Conservation (phyloP, 2,888 invertebrate genomes). For the Carcina quercana region DNA sequence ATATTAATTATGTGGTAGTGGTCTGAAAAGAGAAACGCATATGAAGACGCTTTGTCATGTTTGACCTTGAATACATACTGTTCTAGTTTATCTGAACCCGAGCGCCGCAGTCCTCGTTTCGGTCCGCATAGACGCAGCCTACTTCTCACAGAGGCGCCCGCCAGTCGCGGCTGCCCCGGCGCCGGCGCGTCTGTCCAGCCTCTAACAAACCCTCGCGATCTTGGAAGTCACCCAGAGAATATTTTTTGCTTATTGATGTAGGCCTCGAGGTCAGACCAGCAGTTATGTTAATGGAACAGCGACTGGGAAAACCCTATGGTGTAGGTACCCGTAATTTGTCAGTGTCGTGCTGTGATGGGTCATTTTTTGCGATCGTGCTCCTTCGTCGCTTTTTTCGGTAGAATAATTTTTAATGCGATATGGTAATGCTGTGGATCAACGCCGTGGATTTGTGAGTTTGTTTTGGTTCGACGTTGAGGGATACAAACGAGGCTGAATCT, state of each 20-base stretch:
- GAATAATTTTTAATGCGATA: no score
- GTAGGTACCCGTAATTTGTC: constrained; percentile 57
- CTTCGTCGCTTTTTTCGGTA: neutral
- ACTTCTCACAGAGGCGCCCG: constrained; percentile 41
- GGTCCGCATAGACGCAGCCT: constrained; percentile 9
- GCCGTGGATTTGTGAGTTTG: no score
- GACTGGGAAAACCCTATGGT: constrained; percentile 55
- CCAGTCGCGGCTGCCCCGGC: constrained; percentile 40
- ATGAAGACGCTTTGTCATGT: no score
- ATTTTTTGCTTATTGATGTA: constrained; percentile 62
- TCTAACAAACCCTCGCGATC: no score
- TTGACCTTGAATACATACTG: no score
- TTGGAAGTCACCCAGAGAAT: constrained; percentile 65
- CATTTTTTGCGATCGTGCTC: constrained; percentile 39
- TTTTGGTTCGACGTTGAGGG: no score
- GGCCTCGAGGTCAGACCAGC: constrained; percentile 58
- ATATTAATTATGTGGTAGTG: no score
- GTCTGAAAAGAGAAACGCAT: no score
- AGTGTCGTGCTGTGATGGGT: constrained; percentile 44
- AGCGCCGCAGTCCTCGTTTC: neutral
- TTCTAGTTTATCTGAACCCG: neutral
- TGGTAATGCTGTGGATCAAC: no score
- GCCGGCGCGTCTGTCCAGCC: constrained; percentile 64
- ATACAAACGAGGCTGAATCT: no score
- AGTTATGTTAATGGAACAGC: constrained; percentile 62